Conservation (phyloP, 2,888 invertebrate genomes). For the Epirrhoe tristata region DNA sequence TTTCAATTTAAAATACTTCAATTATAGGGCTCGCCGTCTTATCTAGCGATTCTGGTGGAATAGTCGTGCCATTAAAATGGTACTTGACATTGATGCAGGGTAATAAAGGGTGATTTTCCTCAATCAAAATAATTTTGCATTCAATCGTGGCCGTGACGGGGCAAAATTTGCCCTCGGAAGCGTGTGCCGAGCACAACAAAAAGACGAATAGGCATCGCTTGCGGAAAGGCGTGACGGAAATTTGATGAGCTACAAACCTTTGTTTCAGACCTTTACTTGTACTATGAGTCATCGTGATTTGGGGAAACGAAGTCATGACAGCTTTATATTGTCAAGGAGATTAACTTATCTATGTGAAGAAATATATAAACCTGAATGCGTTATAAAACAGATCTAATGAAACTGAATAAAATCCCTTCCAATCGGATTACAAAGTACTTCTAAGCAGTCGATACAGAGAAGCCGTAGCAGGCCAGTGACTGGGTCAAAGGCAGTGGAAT, state of each 20-base stretch:
- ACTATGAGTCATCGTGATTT: conserved; percentile 27
- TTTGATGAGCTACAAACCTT: conserved; percentile 39
- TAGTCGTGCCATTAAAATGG: conserved; percentile 37
- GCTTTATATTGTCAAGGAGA: conserved; percentile 16
- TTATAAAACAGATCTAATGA: conserved; percentile 45
- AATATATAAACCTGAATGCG: conserved; percentile 17
- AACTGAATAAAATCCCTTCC: conserved; percentile 45
- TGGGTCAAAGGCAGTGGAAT: conserved; percentile 64
- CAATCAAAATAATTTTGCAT: conserved; percentile 58
- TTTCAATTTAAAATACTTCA: conserved; percentile 37
- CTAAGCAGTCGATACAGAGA: conserved; percentile 54
- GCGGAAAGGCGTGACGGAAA: conserved; percentile 48
- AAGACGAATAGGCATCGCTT: conserved; percentile 40
- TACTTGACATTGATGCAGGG: conserved; percentile 51
- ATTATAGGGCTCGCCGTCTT: conserved; percentile 40
- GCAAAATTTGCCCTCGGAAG: conserved; percentile 50
- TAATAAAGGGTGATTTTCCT: conserved; percentile 59
- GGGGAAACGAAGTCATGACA: conserved; percentile 10
- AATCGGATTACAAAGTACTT: conserved; percentile 64
- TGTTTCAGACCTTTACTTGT: conserved; percentile 27
- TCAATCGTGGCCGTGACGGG: conserved; percentile 51
- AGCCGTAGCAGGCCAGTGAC: conserved; percentile 55
- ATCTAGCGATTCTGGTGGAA: conserved; percentile 30
- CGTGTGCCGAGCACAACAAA: conserved; percentile 44
- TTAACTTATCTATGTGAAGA: conserved; percentile 8